A percentile compares a stretch with the other conserved stretches of the same genome.
These are phyloP conservation scores for Pristionchus pacificus DNA, from an alignment of 1,140 invertebrate species.

Conservation along the genomic window DNA sequence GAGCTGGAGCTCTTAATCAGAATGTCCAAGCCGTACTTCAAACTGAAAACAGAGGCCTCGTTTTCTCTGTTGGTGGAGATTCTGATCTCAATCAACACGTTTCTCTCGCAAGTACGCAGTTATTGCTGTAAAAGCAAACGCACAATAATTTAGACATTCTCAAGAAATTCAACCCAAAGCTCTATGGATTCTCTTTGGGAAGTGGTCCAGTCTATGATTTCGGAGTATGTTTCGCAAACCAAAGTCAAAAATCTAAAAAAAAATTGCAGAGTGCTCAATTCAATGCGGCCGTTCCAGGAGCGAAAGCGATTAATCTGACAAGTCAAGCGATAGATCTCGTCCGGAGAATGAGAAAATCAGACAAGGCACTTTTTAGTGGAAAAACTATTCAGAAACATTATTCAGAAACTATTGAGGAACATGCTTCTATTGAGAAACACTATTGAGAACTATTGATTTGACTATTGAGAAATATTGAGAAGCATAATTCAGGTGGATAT, in stretches of 20 bases:
- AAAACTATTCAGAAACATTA: not conserved
- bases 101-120: conserved; percentile 69
- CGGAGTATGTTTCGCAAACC: too few species aligned
- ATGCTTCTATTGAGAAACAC: too few species aligned
- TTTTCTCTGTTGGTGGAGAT: conserved; percentile 73
- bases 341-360: conserved; percentile 51
- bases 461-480: too few species aligned
- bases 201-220: conserved; percentile 40
- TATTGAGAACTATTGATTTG: too few species aligned
- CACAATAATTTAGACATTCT: conserved; percentile 52
- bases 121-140: conserved; percentile 56
- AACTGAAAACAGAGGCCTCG: conserved; percentile 73
- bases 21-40: conserved; percentile 70
- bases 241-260: not conserved
- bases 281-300: conserved; percentile 57
- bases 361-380: conserved; percentile 30
- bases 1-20: conserved; percentile 67
- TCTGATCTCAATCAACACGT: conserved; percentile 71
- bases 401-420: too few species aligned
- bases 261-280: conserved; percentile 37
- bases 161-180: conserved; percentile 55
- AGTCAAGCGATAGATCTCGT: conserved; percentile 56
- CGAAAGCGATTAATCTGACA: conserved; percentile 54
- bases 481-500: conserved; percentile 55
- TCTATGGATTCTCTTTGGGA: conserved; percentile 57